Evolutionary conservation across 53 echinoderm and acorn worm genomes (phyloP).

Genomic region (Echinometra lucunter): DNA sequence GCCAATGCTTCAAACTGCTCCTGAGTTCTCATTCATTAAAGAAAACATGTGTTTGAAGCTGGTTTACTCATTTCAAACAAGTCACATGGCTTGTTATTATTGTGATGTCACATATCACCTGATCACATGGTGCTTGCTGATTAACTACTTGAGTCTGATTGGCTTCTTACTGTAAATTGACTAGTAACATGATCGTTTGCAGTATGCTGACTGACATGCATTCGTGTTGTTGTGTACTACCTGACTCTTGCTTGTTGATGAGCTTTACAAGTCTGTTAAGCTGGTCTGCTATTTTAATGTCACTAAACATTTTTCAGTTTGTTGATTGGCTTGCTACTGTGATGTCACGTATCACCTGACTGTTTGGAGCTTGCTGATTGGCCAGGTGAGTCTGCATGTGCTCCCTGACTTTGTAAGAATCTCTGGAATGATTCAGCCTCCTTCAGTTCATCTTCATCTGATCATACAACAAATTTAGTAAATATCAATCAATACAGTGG

Average conservation of each 20-base stretch:
- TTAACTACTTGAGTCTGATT: no score
- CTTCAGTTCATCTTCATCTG: constrained; percentile 79
- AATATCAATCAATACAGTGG: no score
- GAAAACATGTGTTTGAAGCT: neutral
- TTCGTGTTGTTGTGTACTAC: no score
- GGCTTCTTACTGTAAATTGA: no score
- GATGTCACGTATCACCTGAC: constrained; percentile 58
- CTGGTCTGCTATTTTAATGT: neutral
- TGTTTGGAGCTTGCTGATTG: constrained; percentile 1
- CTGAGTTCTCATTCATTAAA: neutral
- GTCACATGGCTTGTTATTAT: no score
- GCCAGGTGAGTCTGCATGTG: constrained; percentile 18
- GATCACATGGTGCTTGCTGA: neutral
- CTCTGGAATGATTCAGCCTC: constrained; percentile 88
- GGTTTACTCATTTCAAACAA: neutral
- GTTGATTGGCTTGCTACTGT: neutral
- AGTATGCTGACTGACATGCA: no score
- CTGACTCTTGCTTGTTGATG: neutral
- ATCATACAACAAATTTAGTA: constrained; percentile 4
- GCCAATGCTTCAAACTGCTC: no score
- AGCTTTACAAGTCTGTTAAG: neutral
- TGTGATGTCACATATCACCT: constrained; percentile 1
- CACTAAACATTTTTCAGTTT: neutral
- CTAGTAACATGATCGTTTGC: no score
- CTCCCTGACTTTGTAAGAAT: constrained; percentile 85